Conservation (phyloP, 2,888 invertebrate genomes). For the Incurvaria masculella region DNA sequence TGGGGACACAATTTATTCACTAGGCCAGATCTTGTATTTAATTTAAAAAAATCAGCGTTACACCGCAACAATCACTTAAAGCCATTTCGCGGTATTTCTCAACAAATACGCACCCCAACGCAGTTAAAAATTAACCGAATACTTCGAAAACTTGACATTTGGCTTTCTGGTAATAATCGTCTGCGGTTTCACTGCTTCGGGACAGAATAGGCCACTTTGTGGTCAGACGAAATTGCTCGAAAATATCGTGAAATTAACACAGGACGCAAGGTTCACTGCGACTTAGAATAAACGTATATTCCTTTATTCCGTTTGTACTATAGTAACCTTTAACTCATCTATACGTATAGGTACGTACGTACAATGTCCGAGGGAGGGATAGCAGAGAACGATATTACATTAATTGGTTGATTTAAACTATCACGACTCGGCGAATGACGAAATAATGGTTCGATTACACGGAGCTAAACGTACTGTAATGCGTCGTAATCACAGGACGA, state of each 20-base stretch:
- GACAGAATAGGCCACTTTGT: slow-evolving; percentile 30
- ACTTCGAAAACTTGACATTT: slow-evolving; percentile 28
- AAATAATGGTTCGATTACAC: no score
- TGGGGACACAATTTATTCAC: no score
- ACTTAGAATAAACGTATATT: not conserved
- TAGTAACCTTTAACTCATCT: not conserved
- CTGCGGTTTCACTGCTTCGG: slow-evolving; percentile 7
- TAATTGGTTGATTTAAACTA: no score
- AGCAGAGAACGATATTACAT: no score
- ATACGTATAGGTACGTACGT: no score
- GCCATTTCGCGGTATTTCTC: not conserved
- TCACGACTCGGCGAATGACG: no score
- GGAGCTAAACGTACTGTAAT: no score
- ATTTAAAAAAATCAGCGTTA: not conserved
- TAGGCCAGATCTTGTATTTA: no score
- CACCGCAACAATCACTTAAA: not conserved
- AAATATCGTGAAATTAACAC: slow-evolving; percentile 33
- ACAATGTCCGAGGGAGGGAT: no score
- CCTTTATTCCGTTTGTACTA: not conserved
- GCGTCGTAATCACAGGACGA: no score
- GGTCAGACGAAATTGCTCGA: slow-evolving; percentile 26
- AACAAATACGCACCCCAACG: not conserved
- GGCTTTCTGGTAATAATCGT: slow-evolving; percentile 25
- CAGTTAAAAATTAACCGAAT: not conserved
- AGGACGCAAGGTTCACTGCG: slow-evolving; percentile 30